phyloP scores from a whole-genome alignment of 2,113 vertebrate genomes.

The Neolamprologus sp. region DNA sequence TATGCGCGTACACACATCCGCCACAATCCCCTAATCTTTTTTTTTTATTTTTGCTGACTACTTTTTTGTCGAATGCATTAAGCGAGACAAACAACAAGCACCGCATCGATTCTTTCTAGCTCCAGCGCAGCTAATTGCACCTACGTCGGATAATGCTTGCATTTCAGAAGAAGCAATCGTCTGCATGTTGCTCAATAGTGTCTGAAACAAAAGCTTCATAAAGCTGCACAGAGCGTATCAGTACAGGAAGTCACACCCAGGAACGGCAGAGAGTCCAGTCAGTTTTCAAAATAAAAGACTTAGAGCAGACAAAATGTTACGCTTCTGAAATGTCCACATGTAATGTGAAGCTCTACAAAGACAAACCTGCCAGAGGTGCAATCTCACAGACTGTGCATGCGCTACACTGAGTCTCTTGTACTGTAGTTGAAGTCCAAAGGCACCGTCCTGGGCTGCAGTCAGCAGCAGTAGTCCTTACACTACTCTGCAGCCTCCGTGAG shows the following conservation, averaged over 20 bases:
- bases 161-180: neutral
- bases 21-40: neutral
- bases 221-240: rapidly evolving
- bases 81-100: neutral
- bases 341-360: neutral
- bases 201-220: neutral
- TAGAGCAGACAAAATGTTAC: rapidly evolving
- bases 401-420: neutral
- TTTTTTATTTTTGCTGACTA: neutral
- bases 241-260: neutral
- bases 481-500: neutral
- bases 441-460: neutral
- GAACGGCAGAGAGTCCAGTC: neutral
- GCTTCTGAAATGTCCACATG: neutral
- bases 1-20: rapidly evolving
- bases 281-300: neutral
- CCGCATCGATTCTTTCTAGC: rapidly evolving
- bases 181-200: neutral
- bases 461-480: neutral
- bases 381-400: too few species aligned
- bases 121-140: neutral
- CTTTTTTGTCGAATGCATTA: neutral
- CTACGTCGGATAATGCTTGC: neutral
- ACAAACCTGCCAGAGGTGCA: neutral
- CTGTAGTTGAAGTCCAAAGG: neutral